Percentiles rank a stretch among this genome's conserved stretches.
These are phyloP conservation scores for Aphrophora alni DNA, from an alignment of 2,888 invertebrate species.

Conservation along the genomic window DNA sequence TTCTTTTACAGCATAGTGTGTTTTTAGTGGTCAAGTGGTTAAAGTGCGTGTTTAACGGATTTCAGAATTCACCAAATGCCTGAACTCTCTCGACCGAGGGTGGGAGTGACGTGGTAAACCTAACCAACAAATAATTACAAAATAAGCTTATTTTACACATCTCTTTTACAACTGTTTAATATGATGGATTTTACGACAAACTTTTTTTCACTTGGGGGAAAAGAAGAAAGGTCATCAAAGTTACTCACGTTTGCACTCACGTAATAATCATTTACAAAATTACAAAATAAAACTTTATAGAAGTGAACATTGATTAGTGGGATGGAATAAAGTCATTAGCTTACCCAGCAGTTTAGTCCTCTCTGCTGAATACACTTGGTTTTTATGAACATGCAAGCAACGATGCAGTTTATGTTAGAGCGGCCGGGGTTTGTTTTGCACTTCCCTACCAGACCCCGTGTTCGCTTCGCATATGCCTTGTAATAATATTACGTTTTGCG, in stretches of 20 bases:
- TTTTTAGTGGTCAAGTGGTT: background rate
- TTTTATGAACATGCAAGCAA: conserved; percentile 48
- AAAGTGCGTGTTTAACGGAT: background rate
- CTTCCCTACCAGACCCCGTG: conserved; percentile 47
- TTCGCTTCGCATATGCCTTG: conserved; percentile 48
- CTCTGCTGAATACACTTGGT: conserved; percentile 46
- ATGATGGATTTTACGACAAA: background rate
- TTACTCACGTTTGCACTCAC: conserved; percentile 33
- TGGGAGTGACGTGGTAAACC: conserved; percentile 40
- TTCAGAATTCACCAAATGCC: conserved; percentile 32
- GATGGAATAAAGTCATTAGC: conserved; percentile 42
- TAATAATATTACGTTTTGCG: conserved; percentile 48
- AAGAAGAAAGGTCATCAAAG: conserved; percentile 3
- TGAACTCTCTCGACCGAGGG: conserved; percentile 26
- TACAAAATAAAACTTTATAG: conserved; percentile 35
- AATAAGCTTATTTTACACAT: conserved; percentile 43
- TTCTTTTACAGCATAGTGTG: background rate
- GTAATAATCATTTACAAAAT: conserved; percentile 39
- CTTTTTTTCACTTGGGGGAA: conserved; percentile 22
- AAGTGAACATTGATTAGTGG: conserved; percentile 41
- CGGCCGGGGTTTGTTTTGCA: conserved; percentile 39
- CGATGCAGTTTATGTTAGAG: conserved; percentile 45
- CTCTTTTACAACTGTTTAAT: conserved; percentile 39
- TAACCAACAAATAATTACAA: conserved; percentile 9
- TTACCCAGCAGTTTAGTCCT: conserved; percentile 47